These are phyloP conservation scores for Papilio protenor DNA, from an alignment of 2,888 invertebrate species.

Conservation along the genomic window DNA sequence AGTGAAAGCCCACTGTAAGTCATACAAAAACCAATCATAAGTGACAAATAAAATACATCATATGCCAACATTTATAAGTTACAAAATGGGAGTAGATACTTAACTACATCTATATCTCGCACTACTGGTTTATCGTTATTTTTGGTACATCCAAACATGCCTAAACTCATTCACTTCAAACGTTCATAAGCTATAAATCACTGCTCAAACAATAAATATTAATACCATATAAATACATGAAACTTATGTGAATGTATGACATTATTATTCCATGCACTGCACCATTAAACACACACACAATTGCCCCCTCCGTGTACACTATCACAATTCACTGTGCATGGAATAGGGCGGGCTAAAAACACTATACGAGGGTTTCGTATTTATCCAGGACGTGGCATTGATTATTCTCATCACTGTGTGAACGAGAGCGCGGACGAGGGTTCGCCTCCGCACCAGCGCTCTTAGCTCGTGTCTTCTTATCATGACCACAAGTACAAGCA, in stretches of 20 bases:
- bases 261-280: slow-evolving; percentile 58
- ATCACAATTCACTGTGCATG: slow-evolving; percentile 57
- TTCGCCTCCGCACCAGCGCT: slow-evolving; percentile 59
- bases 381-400: slow-evolving; percentile 78
- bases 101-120: slow-evolving; percentile 53
- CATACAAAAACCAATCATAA: slow-evolving; percentile 47
- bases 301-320: slow-evolving; percentile 53
- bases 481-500: slow-evolving; percentile 79
- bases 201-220: slow-evolving; percentile 43
- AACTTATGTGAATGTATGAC: slow-evolving; percentile 52
- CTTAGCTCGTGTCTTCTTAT: slow-evolving; percentile 73
- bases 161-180: slow-evolving; percentile 37
- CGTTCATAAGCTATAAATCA: slow-evolving; percentile 40
- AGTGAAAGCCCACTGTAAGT: slow-evolving; percentile 39
- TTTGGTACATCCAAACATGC: slow-evolving; percentile 40
- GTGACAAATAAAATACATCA: slow-evolving; percentile 51
- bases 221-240: slow-evolving; percentile 54
- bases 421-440: slow-evolving; percentile 71
- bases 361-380: slow-evolving; percentile 80
- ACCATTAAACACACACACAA: slow-evolving; percentile 51
- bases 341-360: slow-evolving; percentile 49
- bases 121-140: slow-evolving; percentile 46
- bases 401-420: slow-evolving; percentile 73
- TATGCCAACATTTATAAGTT: slow-evolving; percentile 51
- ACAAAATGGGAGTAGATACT: slow-evolving; percentile 51